Conservation (phyloP, 1,140 invertebrate species). For the Formica exsecta region DNA sequence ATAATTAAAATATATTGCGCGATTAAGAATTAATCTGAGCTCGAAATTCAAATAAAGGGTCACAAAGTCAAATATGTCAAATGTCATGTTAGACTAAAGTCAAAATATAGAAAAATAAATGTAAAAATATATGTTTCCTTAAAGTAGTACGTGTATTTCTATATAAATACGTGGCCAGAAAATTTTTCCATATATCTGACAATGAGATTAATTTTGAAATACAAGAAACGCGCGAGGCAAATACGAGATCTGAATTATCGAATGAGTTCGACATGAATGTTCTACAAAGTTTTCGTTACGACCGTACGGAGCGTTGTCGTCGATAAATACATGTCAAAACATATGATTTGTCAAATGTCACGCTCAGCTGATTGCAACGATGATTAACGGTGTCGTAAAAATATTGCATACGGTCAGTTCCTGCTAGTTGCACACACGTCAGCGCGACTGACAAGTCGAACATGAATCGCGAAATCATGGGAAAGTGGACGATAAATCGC, state of each 20-base stretch:
- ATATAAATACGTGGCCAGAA: no score
- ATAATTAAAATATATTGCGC: no score
- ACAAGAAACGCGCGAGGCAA: neutral
- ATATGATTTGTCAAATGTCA: neutral
- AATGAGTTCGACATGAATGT: neutral
- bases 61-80: no score
- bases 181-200: no score
- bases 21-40: no score
- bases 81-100: no score
- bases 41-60: no score
- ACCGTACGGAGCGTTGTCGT: neutral
- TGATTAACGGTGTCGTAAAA: slow-evolving; percentile 23
- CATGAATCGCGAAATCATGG: neutral
- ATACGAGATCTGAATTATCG: slow-evolving; percentile 14
- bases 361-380: neutral
- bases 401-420: neutral
- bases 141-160: no score
- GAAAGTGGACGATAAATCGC: neutral
- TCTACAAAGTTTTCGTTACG: neutral
- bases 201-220: no score
- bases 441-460: neutral
- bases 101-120: no score
- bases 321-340: neutral
- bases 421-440: neutral
- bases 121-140: no score